Percentiles rank a stretch among this genome's conserved stretches.
phyloP scores from a whole-genome alignment of 2,888 invertebrate genomes.

The Synanthedon vespiformis region DNA sequence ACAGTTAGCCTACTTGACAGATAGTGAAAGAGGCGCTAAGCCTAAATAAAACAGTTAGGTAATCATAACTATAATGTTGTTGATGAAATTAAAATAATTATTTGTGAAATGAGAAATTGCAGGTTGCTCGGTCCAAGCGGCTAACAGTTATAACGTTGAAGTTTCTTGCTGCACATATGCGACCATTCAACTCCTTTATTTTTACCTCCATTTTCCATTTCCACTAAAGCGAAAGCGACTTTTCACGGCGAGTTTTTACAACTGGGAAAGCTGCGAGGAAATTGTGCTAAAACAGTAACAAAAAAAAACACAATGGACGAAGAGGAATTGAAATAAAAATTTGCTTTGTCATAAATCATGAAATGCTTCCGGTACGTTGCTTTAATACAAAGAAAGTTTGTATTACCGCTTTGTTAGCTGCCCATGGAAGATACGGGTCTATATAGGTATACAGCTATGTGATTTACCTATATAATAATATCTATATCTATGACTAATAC shows the following conservation, averaged over 20 bases:
- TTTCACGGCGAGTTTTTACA: slow-evolving; percentile 55
- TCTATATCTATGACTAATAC: background rate
- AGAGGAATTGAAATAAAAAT: slow-evolving; percentile 66
- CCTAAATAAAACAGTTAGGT: no score
- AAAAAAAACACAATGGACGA: slow-evolving; percentile 57
- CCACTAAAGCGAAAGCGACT: slow-evolving; percentile 60
- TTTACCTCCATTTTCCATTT: slow-evolving; percentile 56
- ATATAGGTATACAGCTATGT: slow-evolving; percentile 14
- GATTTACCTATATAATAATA: background rate
- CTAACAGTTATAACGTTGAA: slow-evolving; percentile 34
- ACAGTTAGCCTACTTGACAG: no score
- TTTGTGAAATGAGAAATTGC: no score
- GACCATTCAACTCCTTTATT: slow-evolving; percentile 41
- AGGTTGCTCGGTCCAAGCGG: slow-evolving; percentile 7
- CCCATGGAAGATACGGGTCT: slow-evolving; percentile 28
- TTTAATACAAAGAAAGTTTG: slow-evolving; percentile 60
- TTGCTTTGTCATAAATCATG: slow-evolving; percentile 67
- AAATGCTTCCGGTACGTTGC: slow-evolving; percentile 58
- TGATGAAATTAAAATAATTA: no score
- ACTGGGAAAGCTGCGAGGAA: slow-evolving; percentile 50
- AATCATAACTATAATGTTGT: no score
- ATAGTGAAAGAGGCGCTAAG: no score
- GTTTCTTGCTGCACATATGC: slow-evolving; percentile 52
- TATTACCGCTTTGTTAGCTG: slow-evolving; percentile 46
- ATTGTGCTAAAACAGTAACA: slow-evolving; percentile 58